Percentiles rank a stretch among this genome's conserved stretches.
Conservation (phyloP, 2,113 vertebrate species). For the Oplegnathus fasciatus region DNA sequence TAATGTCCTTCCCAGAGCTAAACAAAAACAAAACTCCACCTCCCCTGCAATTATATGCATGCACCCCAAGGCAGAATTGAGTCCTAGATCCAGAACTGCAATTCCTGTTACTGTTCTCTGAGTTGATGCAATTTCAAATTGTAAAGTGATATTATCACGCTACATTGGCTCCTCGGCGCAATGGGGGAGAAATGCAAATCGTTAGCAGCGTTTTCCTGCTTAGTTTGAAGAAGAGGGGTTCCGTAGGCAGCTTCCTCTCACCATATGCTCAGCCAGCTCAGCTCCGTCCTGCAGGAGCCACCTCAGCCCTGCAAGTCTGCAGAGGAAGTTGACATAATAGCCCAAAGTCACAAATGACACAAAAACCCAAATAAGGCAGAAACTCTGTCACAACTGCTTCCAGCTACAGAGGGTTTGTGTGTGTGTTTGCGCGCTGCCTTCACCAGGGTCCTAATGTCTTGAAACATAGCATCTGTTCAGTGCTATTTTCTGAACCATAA, state of each 20-base stretch:
- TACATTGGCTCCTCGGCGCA: conserved; percentile 10
- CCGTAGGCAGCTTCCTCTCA: conserved; percentile 70
- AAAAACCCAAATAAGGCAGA: conserved; percentile 73
- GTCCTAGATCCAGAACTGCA: conserved; percentile 15
- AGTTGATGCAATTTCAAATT: conserved; percentile 25
- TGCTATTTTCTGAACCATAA: conserved; percentile 34
- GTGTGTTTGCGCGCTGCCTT: conserved; percentile 25
- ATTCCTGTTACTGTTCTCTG: conserved; percentile 6
- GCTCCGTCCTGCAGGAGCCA: conserved; percentile 69
- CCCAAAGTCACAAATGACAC: conserved; percentile 74
- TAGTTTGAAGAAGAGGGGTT: conserved; percentile 54
- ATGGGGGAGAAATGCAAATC: conserved; percentile 54
- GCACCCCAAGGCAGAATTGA: not conserved
- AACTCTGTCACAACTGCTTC: conserved; percentile 63
- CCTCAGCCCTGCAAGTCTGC: conserved; percentile 65
- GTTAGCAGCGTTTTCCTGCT: conserved; percentile 32
- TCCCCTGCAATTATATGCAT: not conserved
- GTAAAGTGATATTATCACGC: conserved; percentile 37
- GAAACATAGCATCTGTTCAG: conserved; percentile 61
- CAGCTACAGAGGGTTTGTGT: conserved; percentile 34
- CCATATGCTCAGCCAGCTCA: conserved; percentile 77
- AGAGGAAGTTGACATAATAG: conserved; percentile 70
- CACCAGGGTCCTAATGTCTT: conserved; percentile 52
- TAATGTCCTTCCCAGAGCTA: not conserved
- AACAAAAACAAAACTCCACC: conserved; percentile 8